Evolutionary conservation across 1,140 invertebrate species (phyloP).

Genomic region (Drosophila sulfurigaster): DNA sequence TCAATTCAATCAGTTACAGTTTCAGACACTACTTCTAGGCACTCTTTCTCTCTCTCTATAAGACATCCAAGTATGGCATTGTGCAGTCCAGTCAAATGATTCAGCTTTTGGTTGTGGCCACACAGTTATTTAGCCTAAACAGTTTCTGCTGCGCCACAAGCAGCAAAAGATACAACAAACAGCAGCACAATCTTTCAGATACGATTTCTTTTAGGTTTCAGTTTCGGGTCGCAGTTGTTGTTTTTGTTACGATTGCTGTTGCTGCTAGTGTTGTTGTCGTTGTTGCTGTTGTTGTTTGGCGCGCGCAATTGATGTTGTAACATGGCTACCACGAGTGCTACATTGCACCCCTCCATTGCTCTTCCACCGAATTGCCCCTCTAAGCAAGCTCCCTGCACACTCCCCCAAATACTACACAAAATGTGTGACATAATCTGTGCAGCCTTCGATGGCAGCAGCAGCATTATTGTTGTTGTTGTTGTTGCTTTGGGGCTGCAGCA

Average conservation of each 20-base stretch:
- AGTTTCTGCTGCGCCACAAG: constrained; percentile 11
- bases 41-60: constrained; percentile 5
- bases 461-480: constrained; percentile 42
- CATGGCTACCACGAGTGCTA: constrained; percentile 80
- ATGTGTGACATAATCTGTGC: constrained; percentile 84
- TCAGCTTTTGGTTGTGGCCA: constrained; percentile 27
- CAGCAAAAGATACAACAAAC: constrained; percentile 39
- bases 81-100: constrained; percentile 32
- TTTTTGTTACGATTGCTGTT: constrained; percentile 45
- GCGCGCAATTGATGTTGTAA: constrained; percentile 82
- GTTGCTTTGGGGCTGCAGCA: constrained; percentile 46
- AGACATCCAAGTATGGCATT: constrained; percentile 34
- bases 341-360: constrained; percentile 45
- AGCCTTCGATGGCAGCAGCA: constrained; percentile 74
- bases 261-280: constrained; percentile 17
- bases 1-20: neutral
- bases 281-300: constrained; percentile 65
- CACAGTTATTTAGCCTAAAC: constrained; percentile 48
- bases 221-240: constrained; percentile 53
- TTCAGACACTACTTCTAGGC: neutral
- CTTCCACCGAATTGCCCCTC: constrained; percentile 4
- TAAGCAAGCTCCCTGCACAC: constrained; percentile 41
- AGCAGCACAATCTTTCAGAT: constrained; percentile 67
- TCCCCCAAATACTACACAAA: constrained; percentile 67
- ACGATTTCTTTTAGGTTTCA: constrained; percentile 75